Evolutionary conservation across 1,140 invertebrate species (phyloP), one percentile per base, ranked within the genome.

Genomic region (Aleiodes sp.): DNA sequence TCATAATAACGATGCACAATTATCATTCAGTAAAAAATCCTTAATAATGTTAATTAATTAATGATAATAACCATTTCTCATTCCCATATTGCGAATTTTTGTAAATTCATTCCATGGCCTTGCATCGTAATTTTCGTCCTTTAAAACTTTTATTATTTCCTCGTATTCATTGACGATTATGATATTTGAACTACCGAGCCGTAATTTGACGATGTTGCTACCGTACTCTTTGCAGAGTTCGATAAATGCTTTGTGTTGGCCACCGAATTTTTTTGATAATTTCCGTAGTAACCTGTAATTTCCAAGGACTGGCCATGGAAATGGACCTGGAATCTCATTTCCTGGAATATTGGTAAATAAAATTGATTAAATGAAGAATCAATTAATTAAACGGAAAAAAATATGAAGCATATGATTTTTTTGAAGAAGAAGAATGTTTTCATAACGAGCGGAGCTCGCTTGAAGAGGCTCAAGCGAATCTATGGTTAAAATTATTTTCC

Each of bases 101-200:
- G 91, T 84, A 72, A 94, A 94, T 75, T 92, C 93, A 65, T 88
- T 91, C 79, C 93, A 88, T 0, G 93, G 94, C 65, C 94, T 82
- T 0, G 89, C 92, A 71, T 92, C 90, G 73, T 90, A 94, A 3
- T 90, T 90, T 37, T 91, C 90, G 12, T 87, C 83, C 0, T 82
- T 83, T 31, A 94, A 87, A 4, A 93, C 87, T 71, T 90, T 84
- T 7, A 88, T 84, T 1, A 93, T 83, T 21, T 88, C 65, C 12
- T 88, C 87, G 60, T 87, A 87, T 0, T 89, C 89, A 29, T 87
- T 88, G 1, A 92, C 90, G 0, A 91, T 87, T 0, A 93, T 86
- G 0, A 91, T 78, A 7, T 88, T 79, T 31, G 89, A 87, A n/a
- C 76, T 77, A 0, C 92, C 92, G 14, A 94, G 76, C 78, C 90